Base-by-base conservation (phyloP, 2,113 vertebrate species). In the Amblyopsis rosae region DNA sequence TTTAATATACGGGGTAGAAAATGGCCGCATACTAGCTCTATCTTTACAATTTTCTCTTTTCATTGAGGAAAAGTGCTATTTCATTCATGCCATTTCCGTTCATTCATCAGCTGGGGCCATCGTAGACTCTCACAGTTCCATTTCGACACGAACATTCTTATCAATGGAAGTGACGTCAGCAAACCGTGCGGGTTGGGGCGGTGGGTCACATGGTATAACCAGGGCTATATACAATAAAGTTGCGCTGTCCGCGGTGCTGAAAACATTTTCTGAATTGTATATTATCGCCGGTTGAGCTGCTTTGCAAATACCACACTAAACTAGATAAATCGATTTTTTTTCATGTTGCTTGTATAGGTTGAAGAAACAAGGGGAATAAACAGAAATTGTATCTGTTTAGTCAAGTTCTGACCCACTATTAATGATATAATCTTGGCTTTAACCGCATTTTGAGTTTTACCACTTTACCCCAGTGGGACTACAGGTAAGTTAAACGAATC, bases 151-250 rank as follows among this genome's bases (percentile, higher is more conserved):
- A 91, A 92, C 87, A 90, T 92, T 93, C 91, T 94, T 93, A 93
- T 94, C 93, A 94, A 94, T 94, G 93, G 90, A 85, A 73, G 87
- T 94, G 93, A 94, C 93, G 93, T 94, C 92, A 93, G 86, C 87
- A 84, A 53, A 72, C 87, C 83, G 80, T 86, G 84, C 87, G 82
- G 86, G 79, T 81, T 79, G 75, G 83, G 82, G 72, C 76, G 79
- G 73, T 55, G 55, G 19, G 67, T 93, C 93, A 93, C 91, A 88
- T 93, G 92, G 83, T 82, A 54, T 61, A 67, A 41, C 62, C 45
- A 67, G 82, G 90, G 85, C 85, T 88, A 91, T 94, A 93, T 92
- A 92, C 89, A 89, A 87, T 86, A 90, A 90, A 91, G 92, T 89
- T 91, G 91, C 90, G 92, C 91, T 93, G 91, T 80, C 89, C 89